These are phyloP conservation scores for Campodea augens DNA, from an alignment of 1,140 invertebrate genomes.

Conservation along the genomic window DNA sequence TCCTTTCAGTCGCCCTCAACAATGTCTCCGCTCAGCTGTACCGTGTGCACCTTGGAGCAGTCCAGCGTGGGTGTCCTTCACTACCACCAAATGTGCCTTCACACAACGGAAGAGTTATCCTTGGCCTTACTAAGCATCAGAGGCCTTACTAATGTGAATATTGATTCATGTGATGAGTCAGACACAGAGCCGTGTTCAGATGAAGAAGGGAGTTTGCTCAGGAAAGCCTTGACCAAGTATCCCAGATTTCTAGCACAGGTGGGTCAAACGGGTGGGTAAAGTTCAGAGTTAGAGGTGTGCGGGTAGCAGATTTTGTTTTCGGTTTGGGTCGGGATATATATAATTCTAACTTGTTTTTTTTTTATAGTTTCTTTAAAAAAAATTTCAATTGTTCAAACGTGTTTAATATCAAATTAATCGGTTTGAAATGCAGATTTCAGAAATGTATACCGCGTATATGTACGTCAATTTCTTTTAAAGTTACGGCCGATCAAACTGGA, in stretches of 20 bases:
- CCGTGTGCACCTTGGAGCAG: constrained; percentile 4
- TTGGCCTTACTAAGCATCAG: constrained; percentile 6
- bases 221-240: constrained; percentile 5
- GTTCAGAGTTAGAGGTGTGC: too few species aligned
- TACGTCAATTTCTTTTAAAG: too few species aligned
- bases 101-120: constrained; percentile 11
- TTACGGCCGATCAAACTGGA: too few species aligned
- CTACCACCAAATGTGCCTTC: constrained; percentile 10
- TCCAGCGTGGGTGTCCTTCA: constrained; percentile 3
- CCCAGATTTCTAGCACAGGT: constrained; percentile 2
- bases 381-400: too few species aligned
- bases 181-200: background rate
- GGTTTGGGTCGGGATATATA: too few species aligned
- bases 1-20: too few species aligned
- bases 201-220: constrained; percentile 1
- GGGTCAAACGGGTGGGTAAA: background rate
- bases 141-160: constrained; percentile 1
- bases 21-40: constrained; percentile 3
- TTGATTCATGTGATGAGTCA: background rate
- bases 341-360: too few species aligned
- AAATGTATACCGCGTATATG: too few species aligned
- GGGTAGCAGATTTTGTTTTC: too few species aligned
- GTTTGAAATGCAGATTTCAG: too few species aligned
- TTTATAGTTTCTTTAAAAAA: too few species aligned
- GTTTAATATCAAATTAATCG: too few species aligned